A percentile compares a stretch with the other conserved stretches of the same genome.
phyloP scores from a whole-genome alignment of 2,888 invertebrate species.

The Sclerodermus sp. region DNA sequence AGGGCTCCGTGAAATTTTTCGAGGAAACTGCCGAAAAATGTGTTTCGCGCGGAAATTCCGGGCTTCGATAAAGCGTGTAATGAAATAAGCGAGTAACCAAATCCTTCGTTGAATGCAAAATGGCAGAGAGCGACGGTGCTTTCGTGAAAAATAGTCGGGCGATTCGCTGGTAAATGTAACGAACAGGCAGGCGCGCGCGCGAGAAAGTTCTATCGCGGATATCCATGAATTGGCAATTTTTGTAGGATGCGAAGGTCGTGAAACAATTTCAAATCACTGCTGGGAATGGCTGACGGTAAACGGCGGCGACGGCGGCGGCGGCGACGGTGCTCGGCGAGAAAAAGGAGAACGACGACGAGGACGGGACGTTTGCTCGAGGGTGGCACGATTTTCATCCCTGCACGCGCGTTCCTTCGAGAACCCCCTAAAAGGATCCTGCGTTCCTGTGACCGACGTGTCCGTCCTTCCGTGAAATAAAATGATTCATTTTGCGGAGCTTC shows the following conservation, averaged over 20 bases:
- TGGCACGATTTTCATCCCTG: slow-evolving; percentile 20
- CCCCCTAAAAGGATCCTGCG: slow-evolving; percentile 24
- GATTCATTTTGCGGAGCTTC: slow-evolving; percentile 43
- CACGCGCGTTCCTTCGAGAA: slow-evolving; percentile 8
- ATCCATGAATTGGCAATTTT: slow-evolving; percentile 19
- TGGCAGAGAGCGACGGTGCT: too few relatives aligned
- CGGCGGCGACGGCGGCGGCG: too few relatives aligned
- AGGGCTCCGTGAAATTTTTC: too few relatives aligned
- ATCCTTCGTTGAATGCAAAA: too few relatives aligned
- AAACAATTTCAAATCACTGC: slow-evolving; percentile 14
- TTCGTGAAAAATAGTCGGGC: too few relatives aligned
- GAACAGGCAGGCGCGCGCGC: too few relatives aligned
- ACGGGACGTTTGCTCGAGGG: not conserved
- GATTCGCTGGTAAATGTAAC: too few relatives aligned
- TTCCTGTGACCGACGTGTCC: slow-evolving; percentile 48
- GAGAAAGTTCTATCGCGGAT: not conserved
- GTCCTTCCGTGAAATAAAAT: slow-evolving; percentile 50
- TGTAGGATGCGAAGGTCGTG: slow-evolving; percentile 17
- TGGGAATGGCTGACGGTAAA: slow-evolving; percentile 5
- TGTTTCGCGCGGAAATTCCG: too few relatives aligned
- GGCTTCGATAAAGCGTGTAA: too few relatives aligned
- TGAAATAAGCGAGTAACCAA: too few relatives aligned
- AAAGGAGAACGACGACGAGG: slow-evolving; percentile 2
- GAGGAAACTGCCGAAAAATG: too few relatives aligned
- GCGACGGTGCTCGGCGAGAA: too few relatives aligned